These are phyloP conservation scores for Luffia ferchaultella DNA, from an alignment of 2,888 invertebrate species.

Conservation along the genomic window DNA sequence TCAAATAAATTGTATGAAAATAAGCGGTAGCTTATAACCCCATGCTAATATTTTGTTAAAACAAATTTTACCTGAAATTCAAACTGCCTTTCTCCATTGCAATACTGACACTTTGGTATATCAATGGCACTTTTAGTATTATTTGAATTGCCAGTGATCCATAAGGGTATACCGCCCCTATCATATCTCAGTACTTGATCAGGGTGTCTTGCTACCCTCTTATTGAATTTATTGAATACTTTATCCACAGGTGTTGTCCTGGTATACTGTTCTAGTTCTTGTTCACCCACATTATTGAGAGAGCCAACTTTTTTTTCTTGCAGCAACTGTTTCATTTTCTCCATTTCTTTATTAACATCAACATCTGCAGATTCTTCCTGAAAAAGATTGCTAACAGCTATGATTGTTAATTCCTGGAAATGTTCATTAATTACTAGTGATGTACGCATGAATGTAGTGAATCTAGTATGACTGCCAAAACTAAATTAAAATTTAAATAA, in stretches of 20 bases:
- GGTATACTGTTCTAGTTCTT: slow-evolving; percentile 76
- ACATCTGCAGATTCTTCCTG: slow-evolving; percentile 47
- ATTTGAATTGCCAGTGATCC: slow-evolving; percentile 73
- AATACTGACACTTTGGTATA: slow-evolving; percentile 78
- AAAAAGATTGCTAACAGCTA: too few species aligned
- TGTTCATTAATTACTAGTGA: too few species aligned
- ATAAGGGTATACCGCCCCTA: slow-evolving; percentile 80
- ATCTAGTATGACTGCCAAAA: too few species aligned
- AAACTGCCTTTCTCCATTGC: slow-evolving; percentile 80
- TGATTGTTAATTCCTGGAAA: too few species aligned
- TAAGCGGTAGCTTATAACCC: too few species aligned
- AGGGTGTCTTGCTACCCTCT: slow-evolving; percentile 73
- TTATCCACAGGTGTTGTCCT: slow-evolving; percentile 71
- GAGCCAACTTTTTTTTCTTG: slow-evolving; percentile 69
- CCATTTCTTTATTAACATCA: slow-evolving; percentile 53
- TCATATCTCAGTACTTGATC: slow-evolving; percentile 86
- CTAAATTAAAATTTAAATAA: slow-evolving; percentile 8
- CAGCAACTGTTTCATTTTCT: slow-evolving; percentile 52
- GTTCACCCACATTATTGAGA: slow-evolving; percentile 68
- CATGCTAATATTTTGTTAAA: too few species aligned
- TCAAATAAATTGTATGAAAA: too few species aligned
- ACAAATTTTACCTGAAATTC: slow-evolving; percentile 88
- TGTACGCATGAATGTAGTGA: too few species aligned
- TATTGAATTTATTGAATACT: slow-evolving; percentile 79
- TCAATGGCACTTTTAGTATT: slow-evolving; percentile 39